Evolutionary conservation across 1,140 invertebrate genomes (phyloP), one percentile per base, ranked within the genome.

Genomic region (Drosophila watanabei): DNA sequence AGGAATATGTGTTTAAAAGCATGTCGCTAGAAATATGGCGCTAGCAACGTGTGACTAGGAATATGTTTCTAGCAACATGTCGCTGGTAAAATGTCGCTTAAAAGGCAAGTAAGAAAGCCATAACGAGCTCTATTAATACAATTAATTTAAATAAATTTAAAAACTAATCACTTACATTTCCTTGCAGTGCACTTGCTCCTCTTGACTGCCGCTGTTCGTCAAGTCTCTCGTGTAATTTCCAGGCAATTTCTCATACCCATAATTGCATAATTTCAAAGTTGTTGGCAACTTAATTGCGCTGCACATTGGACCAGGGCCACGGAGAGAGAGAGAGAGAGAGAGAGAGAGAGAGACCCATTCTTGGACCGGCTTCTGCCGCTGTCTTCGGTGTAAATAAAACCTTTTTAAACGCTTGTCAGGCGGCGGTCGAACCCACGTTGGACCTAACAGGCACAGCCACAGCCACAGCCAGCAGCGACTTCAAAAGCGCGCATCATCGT

Each of bases 201-300:
- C 60, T 66, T 66, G 24, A 41, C 43, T 63, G 61, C 73, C 79
- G 81, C 79, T 83, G 86, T 82, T 90, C 86, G 86, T 90, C 86
- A 90, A 86, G 86, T 90, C 69, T 54, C 86, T 90, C 79, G 79
- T 87, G 89, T 85, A 92, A 92, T 92, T 83, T 92, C 76, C 85
- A 90, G 82, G 85, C 89, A 92, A 92, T 92, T 92, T 92, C 85
- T 92, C 89, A 92, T 92, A 92, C 79, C 85, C 89, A 92, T 92
- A 92, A 92, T 92, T 92, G 89, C 89, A 92, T 92, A 92, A 92
- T 92, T 92, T 92, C 89, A 92, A 92, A 92, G 89, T 92, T 92
- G 89, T 92, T 92, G 89, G 89, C 89, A 92, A 92, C 89, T 92
- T 92, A 92, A 92, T 92, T 92, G 89, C 89, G 80, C 71, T 64